A percentile compares a stretch with the other conserved stretches of the same genome.
phyloP scores from a whole-genome alignment of 1,140 invertebrate genomes.

The Homalodisca vitripennis region DNA sequence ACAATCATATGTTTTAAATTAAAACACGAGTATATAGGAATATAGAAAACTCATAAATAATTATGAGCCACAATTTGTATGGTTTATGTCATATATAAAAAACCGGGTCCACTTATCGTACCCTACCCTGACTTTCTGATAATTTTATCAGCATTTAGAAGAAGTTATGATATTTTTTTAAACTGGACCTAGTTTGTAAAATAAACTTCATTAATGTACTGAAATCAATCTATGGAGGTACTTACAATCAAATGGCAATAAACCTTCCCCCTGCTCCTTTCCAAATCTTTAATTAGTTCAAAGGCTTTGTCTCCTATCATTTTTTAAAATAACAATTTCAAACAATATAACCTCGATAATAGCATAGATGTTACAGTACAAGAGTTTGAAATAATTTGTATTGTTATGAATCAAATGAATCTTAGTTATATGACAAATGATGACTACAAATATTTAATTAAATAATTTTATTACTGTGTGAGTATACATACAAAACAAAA shows the following conservation, averaged over 20 bases:
- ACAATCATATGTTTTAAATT: no score
- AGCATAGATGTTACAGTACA: no score
- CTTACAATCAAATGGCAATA: conserved; percentile 72
- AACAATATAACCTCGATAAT: no score
- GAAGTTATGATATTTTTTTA: not conserved
- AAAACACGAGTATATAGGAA: no score
- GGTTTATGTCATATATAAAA: not conserved
- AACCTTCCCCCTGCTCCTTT: conserved; percentile 59
- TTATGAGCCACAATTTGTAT: not conserved
- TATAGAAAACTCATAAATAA: no score
- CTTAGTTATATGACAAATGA: no score
- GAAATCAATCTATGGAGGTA: conserved; percentile 31
- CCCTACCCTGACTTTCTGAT: not conserved
- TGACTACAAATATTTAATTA: no score
- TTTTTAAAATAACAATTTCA: no score
- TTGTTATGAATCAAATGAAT: no score
- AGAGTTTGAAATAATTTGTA: no score
- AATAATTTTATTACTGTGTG: no score
- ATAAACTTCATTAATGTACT: not conserved
- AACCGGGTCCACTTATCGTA: not conserved
- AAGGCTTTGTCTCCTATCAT: conserved; percentile 77
- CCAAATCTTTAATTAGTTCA: conserved; percentile 69
- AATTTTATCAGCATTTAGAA: not conserved
- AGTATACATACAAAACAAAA: no score
- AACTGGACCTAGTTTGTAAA: not conserved